These are phyloP conservation scores for Campoplex nolae DNA, from an alignment of 2,888 invertebrate species.

Conservation along the genomic window DNA sequence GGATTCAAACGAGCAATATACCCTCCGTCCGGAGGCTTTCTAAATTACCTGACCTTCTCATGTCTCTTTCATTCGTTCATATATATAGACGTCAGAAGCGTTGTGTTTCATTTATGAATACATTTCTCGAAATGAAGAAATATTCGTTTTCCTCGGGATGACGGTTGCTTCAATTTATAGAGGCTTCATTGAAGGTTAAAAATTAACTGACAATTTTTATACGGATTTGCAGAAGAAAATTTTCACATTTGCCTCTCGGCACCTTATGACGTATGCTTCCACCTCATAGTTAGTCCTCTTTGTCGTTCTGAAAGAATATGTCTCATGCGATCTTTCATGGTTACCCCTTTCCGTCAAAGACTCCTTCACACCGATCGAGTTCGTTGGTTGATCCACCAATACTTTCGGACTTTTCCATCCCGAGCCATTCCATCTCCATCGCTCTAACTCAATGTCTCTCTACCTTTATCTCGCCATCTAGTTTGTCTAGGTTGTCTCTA, in stretches of 20 bases:
- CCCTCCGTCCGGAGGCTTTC: not conserved
- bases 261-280: not conserved
- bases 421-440: not conserved
- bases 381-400: conserved; percentile 13
- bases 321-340: not conserved
- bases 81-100: not conserved
- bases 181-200: not conserved
- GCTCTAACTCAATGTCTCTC: conserved; percentile 9
- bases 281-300: not conserved
- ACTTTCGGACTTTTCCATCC: not conserved
- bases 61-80: conserved; percentile 12
- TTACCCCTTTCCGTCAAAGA: not conserved
- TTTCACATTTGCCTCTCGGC: not conserved
- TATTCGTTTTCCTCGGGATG: not conserved
- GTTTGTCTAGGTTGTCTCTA: conserved; percentile 11
- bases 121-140: not conserved
- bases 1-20: conserved; percentile 7
- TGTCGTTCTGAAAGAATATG: not conserved
- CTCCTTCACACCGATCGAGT: not conserved
- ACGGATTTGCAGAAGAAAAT: not conserved
- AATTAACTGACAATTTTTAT: not conserved
- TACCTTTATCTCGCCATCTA: conserved; percentile 20
- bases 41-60: not conserved
- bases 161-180: not conserved
- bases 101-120: not conserved